Evolutionary conservation across 2,113 vertebrate genomes (phyloP), one percentile per base, ranked within the genome.

Genomic region (Diadophis punctatus): DNA sequence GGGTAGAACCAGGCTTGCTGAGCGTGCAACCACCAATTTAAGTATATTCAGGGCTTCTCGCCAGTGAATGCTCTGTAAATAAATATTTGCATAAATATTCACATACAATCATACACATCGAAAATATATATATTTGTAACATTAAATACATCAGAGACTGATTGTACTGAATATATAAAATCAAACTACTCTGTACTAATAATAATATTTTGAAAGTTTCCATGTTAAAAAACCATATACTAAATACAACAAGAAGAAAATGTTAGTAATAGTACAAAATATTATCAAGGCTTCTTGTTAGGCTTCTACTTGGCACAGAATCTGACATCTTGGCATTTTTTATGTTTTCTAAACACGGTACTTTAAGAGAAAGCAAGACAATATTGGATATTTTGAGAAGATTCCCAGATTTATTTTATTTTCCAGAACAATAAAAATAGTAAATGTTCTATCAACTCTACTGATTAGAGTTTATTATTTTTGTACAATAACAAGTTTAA

Each of bases 21-120:
- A 99, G 87, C 99, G 98, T 18, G 99, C 99, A 39, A 99, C 99
- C 18, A 99, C 99, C 95, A 99, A 96, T 96, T 99, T 99, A 94
- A 99, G 93, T 95, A 99, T 99, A 95, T 99, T 99, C 93, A 99
- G 94, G 88, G 99, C 98, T 93, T 99, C 99, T 94, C 99, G 99
- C 99, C 99, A 99, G 96, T 99, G 99, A 80, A 98, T 93, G 3
- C 98, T 99, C 99, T 99, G 91, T 63, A 95, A 96, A 94, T 0
- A 96, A 60, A 88, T 55, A 39, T 43, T 6, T 80, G 95, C 86
- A 53, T 94, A 94, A 56, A 14, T 27, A 90, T 80, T 22, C 20
- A 93, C 93, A 90, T 8, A 30, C 1, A 85, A 51, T 90, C 84
- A 90, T 68, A 92, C 2, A 46, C 8, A 91, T 1, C 90, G 91